Evolutionary conservation across 2,113 vertebrate species (phyloP), one percentile per base, ranked within the genome.

Genomic region (Asarcornis scutulata): DNA sequence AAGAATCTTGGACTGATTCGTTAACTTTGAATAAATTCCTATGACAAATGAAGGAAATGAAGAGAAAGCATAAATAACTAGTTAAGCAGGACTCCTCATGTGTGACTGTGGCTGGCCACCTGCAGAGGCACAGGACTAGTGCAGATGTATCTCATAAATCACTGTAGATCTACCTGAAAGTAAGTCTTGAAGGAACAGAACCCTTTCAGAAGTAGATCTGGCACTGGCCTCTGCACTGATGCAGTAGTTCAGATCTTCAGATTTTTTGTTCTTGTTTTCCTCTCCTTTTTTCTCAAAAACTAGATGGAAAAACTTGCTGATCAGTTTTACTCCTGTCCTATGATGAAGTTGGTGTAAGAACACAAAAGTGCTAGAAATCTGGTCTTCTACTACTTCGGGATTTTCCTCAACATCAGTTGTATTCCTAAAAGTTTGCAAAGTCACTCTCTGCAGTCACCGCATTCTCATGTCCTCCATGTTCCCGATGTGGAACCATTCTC

Each of bases 21-120:
- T 91, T 95, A 94, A 83, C 60, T 91, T 91, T 81, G 88, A 93
- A 95, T 94, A 93, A 93, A 95, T 83, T 83, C 60, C 26, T 56
- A 2, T 25, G 73, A 78, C 71, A 93, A 95, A 95, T 89, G 69
- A 64, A 22, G 80, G 52, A 92, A 78, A 88, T 78, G 38, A 90
- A 74, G 52, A 82, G 82, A 64, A 89, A 91, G 58, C 58, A 87
- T 55, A 93, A 92, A 69, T 64, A 84, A 42, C 53, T 74, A 23
- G 53, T 66, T 84, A 72, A 81, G 72, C 79, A 78, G 42, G 36
- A 59, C 17, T 59, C 27, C 55, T 71, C 83, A 12, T 38, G n/a
- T 68, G 16, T 64, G 16, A 23, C 23, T 93, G 90, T 64, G 16
- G 26, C 23, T 93, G 90, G 12, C 79, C 83, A 69, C 64, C 64